Evolutionary conservation across 2,888 invertebrate genomes (phyloP).

Genomic region (Noctua janthina): DNA sequence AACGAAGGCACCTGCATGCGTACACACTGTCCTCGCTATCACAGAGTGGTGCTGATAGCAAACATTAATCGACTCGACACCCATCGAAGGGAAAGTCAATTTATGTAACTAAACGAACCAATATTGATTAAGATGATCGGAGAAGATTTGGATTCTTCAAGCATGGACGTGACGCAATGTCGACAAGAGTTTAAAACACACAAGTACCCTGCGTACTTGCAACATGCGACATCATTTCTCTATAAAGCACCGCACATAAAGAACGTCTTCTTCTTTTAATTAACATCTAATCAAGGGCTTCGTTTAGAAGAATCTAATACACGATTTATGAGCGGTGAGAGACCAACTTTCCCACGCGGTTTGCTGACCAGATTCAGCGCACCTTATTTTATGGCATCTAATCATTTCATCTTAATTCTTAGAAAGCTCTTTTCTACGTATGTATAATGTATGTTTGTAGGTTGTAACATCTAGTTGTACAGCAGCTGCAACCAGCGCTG

Average conservation of each 20-base stretch:
- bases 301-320: slow-evolving; percentile 81
- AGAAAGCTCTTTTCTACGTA: slow-evolving; percentile 63
- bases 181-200: slow-evolving; percentile 70
- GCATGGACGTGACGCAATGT: slow-evolving; percentile 75
- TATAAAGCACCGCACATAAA: slow-evolving; percentile 71
- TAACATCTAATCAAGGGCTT: slow-evolving; percentile 85
- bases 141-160: slow-evolving; percentile 75
- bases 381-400: slow-evolving; percentile 75
- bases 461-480: slow-evolving; percentile 51
- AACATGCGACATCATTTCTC: slow-evolving; percentile 76
- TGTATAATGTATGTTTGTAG: slow-evolving; percentile 59
- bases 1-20: slow-evolving; percentile 38
- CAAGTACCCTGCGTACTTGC: slow-evolving; percentile 67
- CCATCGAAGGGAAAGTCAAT: slow-evolving; percentile 81
- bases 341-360: slow-evolving; percentile 84
- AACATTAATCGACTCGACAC: slow-evolving; percentile 58
- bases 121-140: slow-evolving; percentile 84
- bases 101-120: slow-evolving; percentile 84
- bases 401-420: slow-evolving; percentile 67
- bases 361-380: slow-evolving; percentile 78
- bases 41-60: slow-evolving; percentile 46
- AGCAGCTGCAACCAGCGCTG: slow-evolving; percentile 31
- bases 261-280: slow-evolving; percentile 84
- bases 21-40: slow-evolving; percentile 36
- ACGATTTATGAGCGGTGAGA: slow-evolving; percentile 80